Conservation (phyloP, 2,113 vertebrate genomes). For the Tachycineta bicolor region DNA sequence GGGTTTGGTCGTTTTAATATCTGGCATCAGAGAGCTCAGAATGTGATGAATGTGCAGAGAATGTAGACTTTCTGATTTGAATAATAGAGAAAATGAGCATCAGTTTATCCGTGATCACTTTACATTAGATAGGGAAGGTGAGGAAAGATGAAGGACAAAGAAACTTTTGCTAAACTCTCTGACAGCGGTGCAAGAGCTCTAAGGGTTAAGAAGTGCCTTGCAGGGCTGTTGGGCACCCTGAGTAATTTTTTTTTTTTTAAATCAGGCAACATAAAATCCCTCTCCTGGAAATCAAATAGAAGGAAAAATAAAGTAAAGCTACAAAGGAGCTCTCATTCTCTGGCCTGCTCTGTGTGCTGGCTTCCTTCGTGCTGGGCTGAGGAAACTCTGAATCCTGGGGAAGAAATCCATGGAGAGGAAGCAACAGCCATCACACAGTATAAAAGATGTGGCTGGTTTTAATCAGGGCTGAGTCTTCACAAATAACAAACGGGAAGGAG, state of each 20-base stretch:
- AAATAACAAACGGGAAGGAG: conserved; percentile 41
- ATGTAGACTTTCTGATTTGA: not conserved
- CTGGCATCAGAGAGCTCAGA: not conserved
- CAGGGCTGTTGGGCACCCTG: not conserved
- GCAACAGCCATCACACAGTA: conserved; percentile 4
- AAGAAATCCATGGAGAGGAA: conserved; percentile 65
- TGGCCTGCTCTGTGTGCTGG: conserved; percentile 10
- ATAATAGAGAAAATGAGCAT: not conserved
- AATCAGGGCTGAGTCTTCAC: conserved; percentile 53
- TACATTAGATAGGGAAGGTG: not conserved
- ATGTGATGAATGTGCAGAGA: not conserved
- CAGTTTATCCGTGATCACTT: not conserved
- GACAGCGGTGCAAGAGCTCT: not conserved
- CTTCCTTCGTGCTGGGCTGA: conserved; percentile 11
- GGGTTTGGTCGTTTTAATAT: not conserved
- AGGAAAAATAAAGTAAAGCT: conserved; percentile 50
- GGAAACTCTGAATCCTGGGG: conserved; percentile 63
- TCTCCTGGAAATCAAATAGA: conserved; percentile 47
- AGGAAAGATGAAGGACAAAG: not conserved
- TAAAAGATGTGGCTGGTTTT: conserved; percentile 62
- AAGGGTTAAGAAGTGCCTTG: not conserved
- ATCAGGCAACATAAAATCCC: conserved; percentile 2
- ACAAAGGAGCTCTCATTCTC: conserved; percentile 18
- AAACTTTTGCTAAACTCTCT: not conserved
- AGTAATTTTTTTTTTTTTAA: not conserved